A percentile compares a stretch with the other conserved stretches of the same genome.
These are phyloP conservation scores for Sanderia malayensis DNA, from an alignment of 30 jellyfish, hydroid and myxozoan genomes.

Conservation along the genomic window DNA sequence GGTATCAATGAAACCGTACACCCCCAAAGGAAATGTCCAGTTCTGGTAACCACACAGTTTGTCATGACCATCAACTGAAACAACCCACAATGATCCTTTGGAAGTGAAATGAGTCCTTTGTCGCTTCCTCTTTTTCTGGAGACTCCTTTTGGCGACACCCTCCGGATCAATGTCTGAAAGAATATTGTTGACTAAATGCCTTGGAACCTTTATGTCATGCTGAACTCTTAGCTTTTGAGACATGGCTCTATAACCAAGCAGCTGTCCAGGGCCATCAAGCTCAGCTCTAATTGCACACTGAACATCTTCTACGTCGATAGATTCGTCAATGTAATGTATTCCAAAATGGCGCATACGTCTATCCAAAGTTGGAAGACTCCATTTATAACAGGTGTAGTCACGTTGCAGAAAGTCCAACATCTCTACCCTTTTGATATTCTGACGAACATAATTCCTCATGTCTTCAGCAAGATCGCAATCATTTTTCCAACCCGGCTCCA, in stretches of 20 bases:
- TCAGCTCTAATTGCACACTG: constrained; percentile 14
- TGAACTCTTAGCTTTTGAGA: background rate
- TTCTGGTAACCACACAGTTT: constrained; percentile 45
- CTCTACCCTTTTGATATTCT: constrained; percentile 3
- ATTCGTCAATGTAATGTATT: constrained; percentile 5
- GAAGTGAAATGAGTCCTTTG: background rate
- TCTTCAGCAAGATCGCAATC: constrained; percentile 6
- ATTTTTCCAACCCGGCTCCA: constrained; percentile 12
- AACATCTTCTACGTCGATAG: constrained; percentile 15
- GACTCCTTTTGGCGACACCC: constrained; percentile 7
- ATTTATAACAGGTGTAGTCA: constrained; percentile 9
- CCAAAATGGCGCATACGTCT: constrained; percentile 36
- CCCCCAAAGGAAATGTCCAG: constrained; percentile 33
- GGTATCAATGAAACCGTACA: constrained; percentile 7
- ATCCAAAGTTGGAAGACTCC: constrained; percentile 24
- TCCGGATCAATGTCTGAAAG: constrained; percentile 2
- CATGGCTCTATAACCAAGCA: constrained; percentile 36
- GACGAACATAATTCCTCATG: constrained; percentile 9
- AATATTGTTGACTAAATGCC: background rate
- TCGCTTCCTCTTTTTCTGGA: constrained; percentile 5
- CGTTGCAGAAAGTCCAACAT: constrained; percentile 7
- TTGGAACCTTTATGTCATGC: constrained; percentile 1
- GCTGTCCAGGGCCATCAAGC: constrained; percentile 42
- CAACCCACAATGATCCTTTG: constrained; percentile 4
- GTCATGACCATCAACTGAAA: constrained; percentile 33